These are phyloP conservation scores for Sceliomorpha sp. DNA, from an alignment of 2,888 invertebrate species.

Conservation along the genomic window DNA sequence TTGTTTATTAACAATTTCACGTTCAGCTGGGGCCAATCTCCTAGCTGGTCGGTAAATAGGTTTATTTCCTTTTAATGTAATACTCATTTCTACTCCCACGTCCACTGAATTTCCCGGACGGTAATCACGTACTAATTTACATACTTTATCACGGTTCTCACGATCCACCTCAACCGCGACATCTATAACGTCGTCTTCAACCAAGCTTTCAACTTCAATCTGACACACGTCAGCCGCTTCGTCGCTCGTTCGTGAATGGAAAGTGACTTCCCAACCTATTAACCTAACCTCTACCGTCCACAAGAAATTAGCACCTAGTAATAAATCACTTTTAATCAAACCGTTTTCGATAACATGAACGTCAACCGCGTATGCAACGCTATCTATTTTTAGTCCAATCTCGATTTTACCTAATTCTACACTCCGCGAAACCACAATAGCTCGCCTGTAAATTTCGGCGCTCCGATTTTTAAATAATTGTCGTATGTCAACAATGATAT, in stretches of 20 bases:
- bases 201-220: background rate
- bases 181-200: background rate
- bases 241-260: background rate
- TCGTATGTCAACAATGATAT: background rate
- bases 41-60: background rate
- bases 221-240: background rate
- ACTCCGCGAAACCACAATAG: background rate
- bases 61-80: too few species aligned
- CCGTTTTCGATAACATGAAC: slow-evolving; percentile 1
- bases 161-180: background rate
- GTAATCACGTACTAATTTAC: background rate
- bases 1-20: too few species aligned
- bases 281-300: slow-evolving; percentile 1
- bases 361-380: background rate
- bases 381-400: background rate
- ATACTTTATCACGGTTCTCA: background rate
- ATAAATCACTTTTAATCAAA: slow-evolving; percentile 1
- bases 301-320: slow-evolving; percentile 2
- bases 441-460: background rate
- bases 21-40: too few species aligned
- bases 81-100: background rate
- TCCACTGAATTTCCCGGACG: slow-evolving; percentile 1
- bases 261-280: background rate
- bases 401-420: too few species aligned
- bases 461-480: background rate